Evolutionary conservation across 2,113 vertebrate species (phyloP).

Genomic region (Pelvicachromis taeniatus): DNA sequence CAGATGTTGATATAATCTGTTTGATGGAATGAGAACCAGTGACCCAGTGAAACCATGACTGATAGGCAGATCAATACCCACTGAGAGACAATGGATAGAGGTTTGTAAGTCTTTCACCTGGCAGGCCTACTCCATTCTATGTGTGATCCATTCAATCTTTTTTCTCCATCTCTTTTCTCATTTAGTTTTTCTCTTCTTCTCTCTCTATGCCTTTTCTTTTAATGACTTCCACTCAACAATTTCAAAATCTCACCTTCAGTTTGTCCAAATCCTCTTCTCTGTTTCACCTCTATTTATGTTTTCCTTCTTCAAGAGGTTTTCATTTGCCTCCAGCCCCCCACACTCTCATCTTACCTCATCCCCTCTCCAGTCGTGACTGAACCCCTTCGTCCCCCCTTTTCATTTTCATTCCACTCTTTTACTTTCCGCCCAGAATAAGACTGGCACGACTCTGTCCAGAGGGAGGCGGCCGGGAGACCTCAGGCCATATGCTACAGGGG

Average conservation of each 20-base stretch:
- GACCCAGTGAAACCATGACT: not conserved
- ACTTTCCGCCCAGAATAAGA: not conserved
- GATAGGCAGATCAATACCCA: conserved; percentile 5
- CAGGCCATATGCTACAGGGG: not conserved
- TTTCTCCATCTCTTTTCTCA: not conserved
- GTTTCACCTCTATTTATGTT: not conserved
- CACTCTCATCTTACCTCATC: not conserved
- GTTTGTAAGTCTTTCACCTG: not conserved
- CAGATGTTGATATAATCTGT: not conserved
- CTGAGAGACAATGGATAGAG: not conserved
- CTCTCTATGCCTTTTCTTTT: not conserved
- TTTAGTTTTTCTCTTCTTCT: not conserved
- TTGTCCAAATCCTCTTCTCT: not conserved
- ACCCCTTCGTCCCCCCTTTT: not conserved
- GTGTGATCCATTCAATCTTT: not conserved
- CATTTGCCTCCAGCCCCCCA: no score
- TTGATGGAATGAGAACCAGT: conserved; percentile 3
- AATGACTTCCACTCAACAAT: not conserved
- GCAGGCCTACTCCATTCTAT: not conserved
- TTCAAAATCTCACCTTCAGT: not conserved
- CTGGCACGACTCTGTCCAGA: conserved; percentile 2
- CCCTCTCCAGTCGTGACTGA: conserved; percentile 6
- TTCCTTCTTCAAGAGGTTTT: not conserved
- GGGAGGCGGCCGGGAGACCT: conserved; percentile 1
- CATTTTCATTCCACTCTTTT: not conserved